phyloP scores from a whole-genome alignment of 2,888 invertebrate species.

The Scaptomyza caliginosa region DNA sequence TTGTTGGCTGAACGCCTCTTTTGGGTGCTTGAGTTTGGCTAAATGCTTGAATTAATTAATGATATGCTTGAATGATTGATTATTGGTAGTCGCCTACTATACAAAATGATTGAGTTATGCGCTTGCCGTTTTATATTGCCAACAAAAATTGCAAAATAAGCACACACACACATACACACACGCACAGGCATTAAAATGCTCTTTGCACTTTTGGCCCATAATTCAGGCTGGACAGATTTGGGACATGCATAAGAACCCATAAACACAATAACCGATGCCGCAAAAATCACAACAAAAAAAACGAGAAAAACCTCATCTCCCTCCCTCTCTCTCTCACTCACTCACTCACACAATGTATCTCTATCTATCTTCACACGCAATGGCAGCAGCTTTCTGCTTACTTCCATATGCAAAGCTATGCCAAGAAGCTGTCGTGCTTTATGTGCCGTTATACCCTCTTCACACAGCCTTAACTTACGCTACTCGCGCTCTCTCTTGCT shows the following conservation, averaged over 20 bases:
- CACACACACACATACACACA: constrained; percentile 8
- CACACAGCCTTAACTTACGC: constrained; percentile 11
- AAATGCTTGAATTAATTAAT: constrained; percentile 74
- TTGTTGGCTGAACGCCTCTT: constrained; percentile 28
- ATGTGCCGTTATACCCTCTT: constrained; percentile 46
- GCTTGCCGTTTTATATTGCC: constrained; percentile 36
- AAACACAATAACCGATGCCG: constrained; percentile 63
- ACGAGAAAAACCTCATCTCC: background rate
- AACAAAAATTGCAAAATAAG: constrained; percentile 32
- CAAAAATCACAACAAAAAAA: constrained; percentile 17
- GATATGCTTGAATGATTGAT: constrained; percentile 73
- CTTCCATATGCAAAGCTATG: constrained; percentile 55
- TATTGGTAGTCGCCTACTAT: constrained; percentile 38
- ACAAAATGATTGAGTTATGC: constrained; percentile 72
- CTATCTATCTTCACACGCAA: constrained; percentile 19
- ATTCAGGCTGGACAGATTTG: constrained; percentile 63
- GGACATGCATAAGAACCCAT: constrained; percentile 63
- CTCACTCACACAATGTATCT: background rate
- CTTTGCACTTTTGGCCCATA: constrained; percentile 71
- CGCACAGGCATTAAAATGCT: constrained; percentile 27
- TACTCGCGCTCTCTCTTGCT: background rate
- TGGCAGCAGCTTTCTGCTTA: constrained; percentile 9
- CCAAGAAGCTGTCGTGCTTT: constrained; percentile 53
- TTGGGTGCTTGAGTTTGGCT: constrained; percentile 59
- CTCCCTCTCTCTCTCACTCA: background rate